Conservation (phyloP, 2,113 vertebrate genomes). For the Poeciliopsis turrubarensis region DNA sequence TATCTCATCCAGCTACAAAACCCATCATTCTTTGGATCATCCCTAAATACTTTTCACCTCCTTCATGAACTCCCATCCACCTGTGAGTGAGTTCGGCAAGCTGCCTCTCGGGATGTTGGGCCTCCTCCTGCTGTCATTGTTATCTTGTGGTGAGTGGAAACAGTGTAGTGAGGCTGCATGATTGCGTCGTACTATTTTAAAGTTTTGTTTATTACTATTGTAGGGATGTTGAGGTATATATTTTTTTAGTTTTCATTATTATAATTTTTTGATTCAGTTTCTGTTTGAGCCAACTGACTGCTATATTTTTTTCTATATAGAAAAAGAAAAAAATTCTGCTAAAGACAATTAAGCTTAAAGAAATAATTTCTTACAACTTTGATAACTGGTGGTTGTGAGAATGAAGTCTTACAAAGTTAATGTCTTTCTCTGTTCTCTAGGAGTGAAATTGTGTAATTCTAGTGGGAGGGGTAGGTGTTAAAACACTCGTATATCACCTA, state of each 20-base stretch:
- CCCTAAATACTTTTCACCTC: background rate
- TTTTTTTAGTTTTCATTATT: background rate
- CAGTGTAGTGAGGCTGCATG: background rate
- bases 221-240: background rate
- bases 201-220: background rate
- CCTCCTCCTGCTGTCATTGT: conserved; percentile 37
- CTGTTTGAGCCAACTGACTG: background rate
- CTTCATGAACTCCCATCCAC: background rate
- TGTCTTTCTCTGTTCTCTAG: background rate
- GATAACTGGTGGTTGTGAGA: background rate
- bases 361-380: background rate
- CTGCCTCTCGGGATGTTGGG: conserved; percentile 25
- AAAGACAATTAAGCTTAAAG: background rate
- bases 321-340: background rate
- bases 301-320: too few relatives aligned
- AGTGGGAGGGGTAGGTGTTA: background rate
- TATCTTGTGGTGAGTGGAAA: conserved; percentile 67
- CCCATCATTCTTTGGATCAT: conserved; percentile 2
- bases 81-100: conserved; percentile 20
- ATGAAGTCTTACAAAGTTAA: background rate
- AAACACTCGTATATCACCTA: too few relatives aligned
- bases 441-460: background rate
- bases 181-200: background rate
- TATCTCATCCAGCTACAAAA: background rate
- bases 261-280: background rate